These are phyloP conservation scores for Artemia franciscana DNA, from an alignment of 1,140 invertebrate species.

Conservation along the genomic window DNA sequence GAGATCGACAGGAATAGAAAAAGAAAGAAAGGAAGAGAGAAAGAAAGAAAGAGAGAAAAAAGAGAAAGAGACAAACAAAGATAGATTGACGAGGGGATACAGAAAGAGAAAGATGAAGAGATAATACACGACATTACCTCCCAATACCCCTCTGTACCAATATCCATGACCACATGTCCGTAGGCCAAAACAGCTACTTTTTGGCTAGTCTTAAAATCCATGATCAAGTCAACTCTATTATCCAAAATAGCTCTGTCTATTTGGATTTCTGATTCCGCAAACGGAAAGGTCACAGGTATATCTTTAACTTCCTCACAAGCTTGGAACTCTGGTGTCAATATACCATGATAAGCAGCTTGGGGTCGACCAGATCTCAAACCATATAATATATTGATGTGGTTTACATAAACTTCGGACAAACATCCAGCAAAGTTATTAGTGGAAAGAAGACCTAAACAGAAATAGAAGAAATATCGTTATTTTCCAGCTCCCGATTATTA, in stretches of 20 bases:
- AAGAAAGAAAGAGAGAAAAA: background rate
- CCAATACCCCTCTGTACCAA: conserved; percentile 43
- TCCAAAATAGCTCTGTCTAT: conserved; percentile 24
- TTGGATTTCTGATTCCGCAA: conserved; percentile 52
- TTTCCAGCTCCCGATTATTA: too few relatives aligned
- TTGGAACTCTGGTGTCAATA: conserved; percentile 52
- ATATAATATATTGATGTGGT: conserved; percentile 70
- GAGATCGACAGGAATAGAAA: too few relatives aligned
- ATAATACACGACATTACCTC: conserved; percentile 34
- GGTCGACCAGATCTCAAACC: conserved; percentile 36
- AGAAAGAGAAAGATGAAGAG: conserved; percentile 3
- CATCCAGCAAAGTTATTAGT: conserved; percentile 45
- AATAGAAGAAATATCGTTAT: conserved; percentile 5
- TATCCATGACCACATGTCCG: conserved; percentile 39
- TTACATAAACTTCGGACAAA: conserved; percentile 74
- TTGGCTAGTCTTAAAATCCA: conserved; percentile 67
- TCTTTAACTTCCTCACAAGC: conserved; percentile 51
- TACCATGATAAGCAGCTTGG: conserved; percentile 33
- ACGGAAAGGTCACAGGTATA: conserved; percentile 75
- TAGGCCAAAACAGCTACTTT: conserved; percentile 60
- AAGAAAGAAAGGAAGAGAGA: too few relatives aligned
- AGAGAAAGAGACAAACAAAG: background rate
- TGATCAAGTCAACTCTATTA: conserved; percentile 45
- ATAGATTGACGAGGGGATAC: too few relatives aligned
- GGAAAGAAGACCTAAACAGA: conserved; percentile 23